phyloP scores from a whole-genome alignment of 2,888 invertebrate genomes.

The Oxycera nigricornis region DNA sequence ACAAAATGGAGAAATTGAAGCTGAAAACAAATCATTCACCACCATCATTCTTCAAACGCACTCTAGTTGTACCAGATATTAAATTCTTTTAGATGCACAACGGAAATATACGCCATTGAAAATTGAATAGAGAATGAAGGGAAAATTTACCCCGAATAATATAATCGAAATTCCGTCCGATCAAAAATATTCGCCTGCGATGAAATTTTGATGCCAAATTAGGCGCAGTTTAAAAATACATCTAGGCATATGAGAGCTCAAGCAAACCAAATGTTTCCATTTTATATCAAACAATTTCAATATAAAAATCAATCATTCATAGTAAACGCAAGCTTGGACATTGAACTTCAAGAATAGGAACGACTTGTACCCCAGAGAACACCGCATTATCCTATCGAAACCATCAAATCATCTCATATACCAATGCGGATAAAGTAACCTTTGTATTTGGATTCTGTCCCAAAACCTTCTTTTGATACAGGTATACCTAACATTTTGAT shows the following conservation, averaged over 20 bases:
- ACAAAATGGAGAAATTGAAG: background rate
- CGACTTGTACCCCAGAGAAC: too few relatives aligned
- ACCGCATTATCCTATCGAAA: too few relatives aligned
- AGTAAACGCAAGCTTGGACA: too few relatives aligned
- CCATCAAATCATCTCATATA: too few relatives aligned
- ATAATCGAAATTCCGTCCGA: too few relatives aligned
- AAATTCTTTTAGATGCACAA: constrained; percentile 19
- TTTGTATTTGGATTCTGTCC: background rate
- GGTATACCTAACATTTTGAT: constrained; percentile 45
- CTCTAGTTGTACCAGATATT: constrained; percentile 15
- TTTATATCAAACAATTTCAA: too few relatives aligned
- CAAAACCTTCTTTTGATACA: background rate
- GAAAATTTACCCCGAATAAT: background rate
- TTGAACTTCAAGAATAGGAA: background rate
- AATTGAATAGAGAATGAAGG: background rate
- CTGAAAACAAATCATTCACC: constrained; percentile 9
- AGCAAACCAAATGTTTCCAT: too few relatives aligned
- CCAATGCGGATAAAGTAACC: background rate
- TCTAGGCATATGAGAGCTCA: too few relatives aligned
- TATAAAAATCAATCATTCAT: too few relatives aligned
- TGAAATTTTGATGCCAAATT: too few relatives aligned
- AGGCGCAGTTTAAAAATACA: too few relatives aligned
- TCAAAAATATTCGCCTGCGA: background rate
- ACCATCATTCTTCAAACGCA: constrained; percentile 1
- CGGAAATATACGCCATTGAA: background rate